Evolutionary conservation across 2,888 invertebrate genomes (phyloP).

Genomic region (Azorinus chamasolen): DNA sequence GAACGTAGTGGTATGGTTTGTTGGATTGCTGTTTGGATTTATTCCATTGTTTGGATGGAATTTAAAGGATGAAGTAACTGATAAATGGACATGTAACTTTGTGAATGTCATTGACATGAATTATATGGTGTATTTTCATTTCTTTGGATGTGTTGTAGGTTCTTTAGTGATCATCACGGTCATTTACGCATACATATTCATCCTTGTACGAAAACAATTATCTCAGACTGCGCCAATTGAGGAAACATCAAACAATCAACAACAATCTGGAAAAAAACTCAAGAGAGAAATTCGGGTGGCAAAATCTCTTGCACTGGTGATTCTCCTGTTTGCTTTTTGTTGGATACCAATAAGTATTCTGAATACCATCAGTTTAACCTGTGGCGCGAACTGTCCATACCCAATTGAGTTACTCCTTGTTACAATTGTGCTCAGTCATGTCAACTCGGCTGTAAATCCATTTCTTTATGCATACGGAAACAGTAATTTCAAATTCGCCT

Average conservation of each 20-base stretch:
- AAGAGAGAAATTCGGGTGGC: conserved; percentile 81
- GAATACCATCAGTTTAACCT: conserved; percentile 77
- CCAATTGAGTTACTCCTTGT: conserved; percentile 71
- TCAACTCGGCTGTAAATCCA: conserved; percentile 85
- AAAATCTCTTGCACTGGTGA: conserved; percentile 82
- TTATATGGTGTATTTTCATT: conserved; percentile 85
- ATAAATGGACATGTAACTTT: conserved; percentile 77
- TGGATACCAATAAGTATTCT: conserved; percentile 84
- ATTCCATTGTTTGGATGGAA: conserved; percentile 85
- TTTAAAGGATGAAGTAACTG: conserved; percentile 58
- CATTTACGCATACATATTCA: conserved; percentile 83
- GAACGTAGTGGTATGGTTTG: conserved; percentile 76
- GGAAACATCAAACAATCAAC: conserved; percentile 13
- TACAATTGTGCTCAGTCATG: conserved; percentile 83
- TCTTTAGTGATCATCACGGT: conserved; percentile 81
- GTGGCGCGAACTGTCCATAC: conserved; percentile 56
- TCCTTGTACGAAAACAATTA: conserved; percentile 79
- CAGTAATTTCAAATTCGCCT: conserved; percentile 78
- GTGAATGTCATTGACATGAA: conserved; percentile 82
- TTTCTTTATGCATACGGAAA: conserved; percentile 84
- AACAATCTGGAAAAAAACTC: conserved; percentile 51
- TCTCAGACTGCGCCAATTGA: conserved; percentile 75
- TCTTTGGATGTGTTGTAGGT: conserved; percentile 82
- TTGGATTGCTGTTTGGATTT: conserved; percentile 80
- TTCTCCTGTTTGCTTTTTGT: conserved; percentile 81